Evolutionary conservation across 2,113 vertebrate genomes (phyloP).

Genomic region (Megaceryle maxima): DNA sequence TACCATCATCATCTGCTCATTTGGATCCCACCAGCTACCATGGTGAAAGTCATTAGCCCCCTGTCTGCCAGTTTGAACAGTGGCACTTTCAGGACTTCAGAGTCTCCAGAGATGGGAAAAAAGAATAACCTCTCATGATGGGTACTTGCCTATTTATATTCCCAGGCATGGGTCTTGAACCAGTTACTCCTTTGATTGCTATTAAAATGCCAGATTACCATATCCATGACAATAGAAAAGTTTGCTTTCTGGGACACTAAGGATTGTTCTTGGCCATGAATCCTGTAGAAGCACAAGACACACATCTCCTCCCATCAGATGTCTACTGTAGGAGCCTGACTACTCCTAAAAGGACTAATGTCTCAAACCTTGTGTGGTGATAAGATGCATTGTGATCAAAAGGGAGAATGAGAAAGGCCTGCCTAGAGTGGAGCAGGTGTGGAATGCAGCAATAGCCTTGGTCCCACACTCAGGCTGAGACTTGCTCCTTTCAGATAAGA

Average conservation of each 20-base stretch:
- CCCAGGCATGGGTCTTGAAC: not conserved
- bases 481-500: no score
- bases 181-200: not conserved
- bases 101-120: not conserved
- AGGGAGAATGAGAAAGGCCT: no score
- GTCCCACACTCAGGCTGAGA: no score
- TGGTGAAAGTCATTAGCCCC: not conserved
- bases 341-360: no score
- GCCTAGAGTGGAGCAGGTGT: no score
- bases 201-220: not conserved
- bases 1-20: not conserved
- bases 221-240: not conserved
- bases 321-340: no score
- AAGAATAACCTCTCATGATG: not conserved
- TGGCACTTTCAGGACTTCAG: not conserved
- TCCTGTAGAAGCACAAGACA: not conserved
- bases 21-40: not conserved
- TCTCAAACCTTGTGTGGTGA: no score
- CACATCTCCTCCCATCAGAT: not conserved
- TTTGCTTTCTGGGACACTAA: not conserved
- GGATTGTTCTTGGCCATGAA: not conserved
- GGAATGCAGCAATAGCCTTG: no score
- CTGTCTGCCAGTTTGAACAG: not conserved
- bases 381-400: no score
- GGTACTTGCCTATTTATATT: not conserved